Evolutionary conservation across 2,888 invertebrate species (phyloP), one percentile per base, ranked within the genome.

Genomic region (Hypselothyrea guttata): DNA sequence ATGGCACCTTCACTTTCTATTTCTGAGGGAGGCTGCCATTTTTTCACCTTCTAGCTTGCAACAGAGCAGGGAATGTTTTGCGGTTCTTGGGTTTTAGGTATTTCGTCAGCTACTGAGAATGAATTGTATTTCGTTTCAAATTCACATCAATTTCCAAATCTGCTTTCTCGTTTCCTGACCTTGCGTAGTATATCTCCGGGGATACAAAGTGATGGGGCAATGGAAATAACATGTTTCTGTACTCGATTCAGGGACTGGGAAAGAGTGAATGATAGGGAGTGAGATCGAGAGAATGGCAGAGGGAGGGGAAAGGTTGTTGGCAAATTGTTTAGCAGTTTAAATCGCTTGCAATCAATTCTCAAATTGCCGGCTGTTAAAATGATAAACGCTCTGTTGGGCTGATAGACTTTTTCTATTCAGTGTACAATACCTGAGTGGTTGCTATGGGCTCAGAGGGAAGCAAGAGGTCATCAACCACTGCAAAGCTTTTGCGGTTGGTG

Each of bases 351-450:
- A 72, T 84, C 84, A 83, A 84, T 79, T 58, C 54, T 12, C 33
- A 62, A 79, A 76, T 79, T 68, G 73, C 73, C 27, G 55, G 57
- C 76, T 76, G 69, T 79, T 79, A 75, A 84, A 79, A 72, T 76
- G 76, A 84, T 79, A 72, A 75, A 84, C 63, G 61, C 41, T 65
- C 46, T 49, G 48, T 55, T 67, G 55, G 54, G 37, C 27, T 46
- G 33, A 55, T 42, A 46, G 65, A 56, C 56, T 52, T 22, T 22
- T 5, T 53, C 9, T n/a, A 35, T 65, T 62, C 37, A 30, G 47
- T 40, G 34, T 4, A 11, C 9, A 31, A 30, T 65, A 68, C 53
- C 57, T 57, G 28, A 47, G 16, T 9, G 11, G 31, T 22, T 45
- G 18, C 18, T 28, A n/a, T 16, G 11, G 27, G 4, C 7, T 1